These are phyloP conservation scores for Trogon surrucura DNA, from an alignment of 2,113 vertebrate species.

Conservation along the genomic window DNA sequence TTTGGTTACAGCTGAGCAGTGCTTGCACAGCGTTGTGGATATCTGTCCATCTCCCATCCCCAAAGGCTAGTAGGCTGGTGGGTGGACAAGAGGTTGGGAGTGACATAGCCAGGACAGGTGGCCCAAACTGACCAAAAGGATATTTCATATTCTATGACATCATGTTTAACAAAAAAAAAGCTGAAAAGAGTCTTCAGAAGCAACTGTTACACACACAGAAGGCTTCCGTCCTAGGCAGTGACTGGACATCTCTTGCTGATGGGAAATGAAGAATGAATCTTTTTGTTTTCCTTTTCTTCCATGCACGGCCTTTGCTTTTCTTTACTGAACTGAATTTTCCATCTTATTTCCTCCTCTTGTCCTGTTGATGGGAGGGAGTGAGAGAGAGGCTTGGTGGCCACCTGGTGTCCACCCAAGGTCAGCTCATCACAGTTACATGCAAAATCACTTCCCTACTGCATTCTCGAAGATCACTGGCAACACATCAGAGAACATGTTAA, in stretches of 20 bases:
- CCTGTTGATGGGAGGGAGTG: neutral
- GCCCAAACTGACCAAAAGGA: neutral
- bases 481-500: neutral
- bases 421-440: neutral
- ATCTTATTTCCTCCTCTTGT: neutral
- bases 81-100: rapidly evolving
- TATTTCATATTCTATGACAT: neutral
- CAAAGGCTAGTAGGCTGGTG: neutral
- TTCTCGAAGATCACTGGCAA: neutral
- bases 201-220: rapidly evolving
- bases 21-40: neutral
- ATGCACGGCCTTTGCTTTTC: rapidly evolving
- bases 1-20: neutral
- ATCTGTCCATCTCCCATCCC: rapidly evolving
- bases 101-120: neutral
- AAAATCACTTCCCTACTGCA: neutral
- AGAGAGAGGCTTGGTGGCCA: neutral
- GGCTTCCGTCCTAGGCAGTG: neutral
- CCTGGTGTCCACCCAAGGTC: neutral
- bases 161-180: neutral
- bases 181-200: neutral
- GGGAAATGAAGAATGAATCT: neutral
- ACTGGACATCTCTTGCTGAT: neutral
- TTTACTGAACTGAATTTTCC: neutral
- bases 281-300: neutral